phyloP scores from a whole-genome alignment of 1,140 invertebrate species.

The Drosophila biarmipes region DNA sequence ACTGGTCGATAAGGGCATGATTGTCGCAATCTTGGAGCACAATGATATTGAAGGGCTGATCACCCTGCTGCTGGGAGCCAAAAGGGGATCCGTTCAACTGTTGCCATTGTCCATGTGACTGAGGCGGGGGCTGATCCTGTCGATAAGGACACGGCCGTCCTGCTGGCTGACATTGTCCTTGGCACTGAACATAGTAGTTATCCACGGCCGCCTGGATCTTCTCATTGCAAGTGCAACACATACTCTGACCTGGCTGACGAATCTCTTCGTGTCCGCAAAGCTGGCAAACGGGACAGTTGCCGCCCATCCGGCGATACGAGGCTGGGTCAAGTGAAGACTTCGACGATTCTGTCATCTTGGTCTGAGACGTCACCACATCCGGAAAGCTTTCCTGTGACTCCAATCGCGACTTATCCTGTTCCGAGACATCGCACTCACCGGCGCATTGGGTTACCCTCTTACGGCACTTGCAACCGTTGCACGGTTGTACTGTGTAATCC shows the following conservation, averaged over 20 bases:
- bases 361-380: background rate
- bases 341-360: background rate
- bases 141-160: background rate
- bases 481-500: conserved; percentile 21
- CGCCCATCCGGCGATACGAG: conserved; percentile 5
- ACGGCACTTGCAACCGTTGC: conserved; percentile 1
- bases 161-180: background rate
- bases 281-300: conserved; percentile 12
- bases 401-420: background rate
- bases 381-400: background rate
- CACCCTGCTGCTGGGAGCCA: background rate
- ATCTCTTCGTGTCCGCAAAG: conserved; percentile 15
- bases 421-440: background rate
- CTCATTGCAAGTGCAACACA: conserved; percentile 36
- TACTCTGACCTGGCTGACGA: background rate
- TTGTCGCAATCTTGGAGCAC: conserved; percentile 58
- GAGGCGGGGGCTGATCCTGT: background rate
- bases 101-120: background rate
- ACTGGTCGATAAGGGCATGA: conserved; percentile 40
- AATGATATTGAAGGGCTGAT: conserved; percentile 44
- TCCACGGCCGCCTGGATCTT: conserved; percentile 28
- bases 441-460: background rate
- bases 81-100: background rate
- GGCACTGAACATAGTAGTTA: conserved; percentile 7
- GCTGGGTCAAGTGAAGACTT: too few relatives aligned